Evolutionary conservation across 2,797 vertebrate species (phyloP), one percentile per base, ranked within the genome.

Genomic region (Siniperca undulata): DNA sequence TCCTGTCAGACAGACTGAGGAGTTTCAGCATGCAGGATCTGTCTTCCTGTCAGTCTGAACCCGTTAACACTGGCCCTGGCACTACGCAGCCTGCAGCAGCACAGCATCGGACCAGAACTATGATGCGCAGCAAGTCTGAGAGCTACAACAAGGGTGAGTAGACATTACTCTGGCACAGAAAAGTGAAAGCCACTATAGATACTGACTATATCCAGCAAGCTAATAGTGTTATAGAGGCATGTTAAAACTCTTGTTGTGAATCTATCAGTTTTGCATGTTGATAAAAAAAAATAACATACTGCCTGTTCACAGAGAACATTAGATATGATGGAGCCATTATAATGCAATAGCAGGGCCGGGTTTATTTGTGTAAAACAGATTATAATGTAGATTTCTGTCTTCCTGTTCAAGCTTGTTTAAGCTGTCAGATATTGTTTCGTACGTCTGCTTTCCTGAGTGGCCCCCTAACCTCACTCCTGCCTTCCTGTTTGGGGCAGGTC

Each of bases 1-100:
- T 99, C 69, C 95, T 99, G 74, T 99, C 98, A 0, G 99, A 99
- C 92, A 95, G 98, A 46, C 96, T 99, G 61, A 96, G 98, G 87
- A 99, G 99, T 87, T 99, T 99, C 93, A 99, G 99, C 95, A 99
- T 99, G 99, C 99, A 99, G 91, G 99, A 99, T 76, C 96, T 99
- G 78, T 97, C 97, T 0, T 96, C 96, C 3, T 97, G 97, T 77
- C 96, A 98, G 65, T 96, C 96, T 12, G 98, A 99, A 10, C 89
- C 92, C 12, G 83, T 81, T 10, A 78, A 91, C 58, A 80, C 92
- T 8, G 89, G 90, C 27, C 91, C 96, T 0, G 94, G 93, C 76
- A 74, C 93, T 27, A 91, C 94, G 34, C 94, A 97, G 73, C 87
- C 96, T 88, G 83, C 96, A 64, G 78, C 96, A 74, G 94, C 96